phyloP scores from a whole-genome alignment of 2,113 vertebrate species.

The Clupea harengus region DNA sequence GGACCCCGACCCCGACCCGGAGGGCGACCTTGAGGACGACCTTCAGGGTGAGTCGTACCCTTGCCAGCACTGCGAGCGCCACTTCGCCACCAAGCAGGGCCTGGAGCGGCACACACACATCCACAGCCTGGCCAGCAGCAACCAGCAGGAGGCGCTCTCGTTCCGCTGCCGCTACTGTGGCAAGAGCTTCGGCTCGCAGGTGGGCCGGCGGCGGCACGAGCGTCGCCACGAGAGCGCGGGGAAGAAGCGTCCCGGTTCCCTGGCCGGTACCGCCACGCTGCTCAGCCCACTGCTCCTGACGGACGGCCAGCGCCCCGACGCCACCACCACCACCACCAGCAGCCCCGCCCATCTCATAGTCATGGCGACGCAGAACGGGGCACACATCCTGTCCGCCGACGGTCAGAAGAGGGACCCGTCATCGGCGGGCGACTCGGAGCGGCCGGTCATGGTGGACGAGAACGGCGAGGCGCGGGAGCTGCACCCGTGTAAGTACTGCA shows the following conservation, averaged over 20 bases:
- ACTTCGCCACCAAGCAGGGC: slow-evolving; percentile 91
- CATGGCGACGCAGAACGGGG: slow-evolving; percentile 63
- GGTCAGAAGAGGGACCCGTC: slow-evolving; percentile 54
- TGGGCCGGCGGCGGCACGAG: slow-evolving; percentile 89
- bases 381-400: slow-evolving; percentile 54
- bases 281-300: slow-evolving; percentile 53
- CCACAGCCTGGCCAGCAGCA: slow-evolving; percentile 59
- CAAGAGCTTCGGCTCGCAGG: slow-evolving; percentile 93
- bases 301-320: slow-evolving; percentile 44
- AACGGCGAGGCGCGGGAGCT: slow-evolving; percentile 87
- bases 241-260: slow-evolving; percentile 74
- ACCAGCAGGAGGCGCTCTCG: slow-evolving; percentile 73
- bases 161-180: slow-evolving; percentile 94
- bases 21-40: slow-evolving; percentile 76
- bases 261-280: slow-evolving; percentile 58
- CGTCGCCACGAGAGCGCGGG: slow-evolving; percentile 86
- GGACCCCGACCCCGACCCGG: slow-evolving; percentile 21
- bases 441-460: slow-evolving; percentile 72
- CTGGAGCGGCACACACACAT: slow-evolving; percentile 93
- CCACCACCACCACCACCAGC: too few species aligned
- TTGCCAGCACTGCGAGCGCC: slow-evolving; percentile 91
- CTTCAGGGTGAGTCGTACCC: slow-evolving; percentile 76
- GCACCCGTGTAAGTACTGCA: slow-evolving; percentile 94
- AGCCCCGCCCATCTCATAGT: slow-evolving; percentile 60
- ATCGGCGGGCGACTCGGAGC: slow-evolving; percentile 51